Percentiles rank a stretch among this genome's conserved stretches.
phyloP scores from a whole-genome alignment of 2,113 vertebrate species.

The Melanocharis versteri region DNA sequence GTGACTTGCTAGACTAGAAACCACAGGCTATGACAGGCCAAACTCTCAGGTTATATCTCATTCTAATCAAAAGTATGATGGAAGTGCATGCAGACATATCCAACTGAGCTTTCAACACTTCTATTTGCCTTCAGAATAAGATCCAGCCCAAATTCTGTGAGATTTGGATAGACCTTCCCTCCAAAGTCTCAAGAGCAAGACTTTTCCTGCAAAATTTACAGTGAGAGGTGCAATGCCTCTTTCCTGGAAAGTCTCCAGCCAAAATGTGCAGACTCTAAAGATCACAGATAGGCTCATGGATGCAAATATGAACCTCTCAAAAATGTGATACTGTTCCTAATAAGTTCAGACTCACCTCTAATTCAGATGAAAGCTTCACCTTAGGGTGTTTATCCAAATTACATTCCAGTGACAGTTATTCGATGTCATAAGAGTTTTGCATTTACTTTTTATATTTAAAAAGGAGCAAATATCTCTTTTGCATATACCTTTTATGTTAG shows the following conservation, averaged over 20 bases:
- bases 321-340: neutral
- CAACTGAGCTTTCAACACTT: constrained; percentile 26
- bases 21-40: constrained; percentile 52
- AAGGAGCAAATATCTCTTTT: neutral
- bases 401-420: constrained; percentile 44
- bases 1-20: constrained; percentile 58
- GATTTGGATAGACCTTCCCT: neutral
- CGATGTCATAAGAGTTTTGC: neutral
- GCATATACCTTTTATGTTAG: neutral
- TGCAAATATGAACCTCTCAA: constrained; percentile 34
- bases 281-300: constrained; percentile 8
- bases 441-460: constrained; percentile 37
- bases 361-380: constrained; percentile 39
- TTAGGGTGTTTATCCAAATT: constrained; percentile 18
- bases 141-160: neutral
- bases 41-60: constrained; percentile 35
- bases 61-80: constrained; percentile 31
- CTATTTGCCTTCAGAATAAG: neutral
- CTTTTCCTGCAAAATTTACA: constrained; percentile 2
- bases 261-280: constrained; percentile 15
- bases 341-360: constrained; percentile 14
- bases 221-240: neutral
- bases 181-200: neutral
- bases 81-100: neutral
- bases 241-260: constrained; percentile 25